Base-by-base conservation (phyloP, 2,113 vertebrate genomes). In the Carettochelys insculpta region DNA sequence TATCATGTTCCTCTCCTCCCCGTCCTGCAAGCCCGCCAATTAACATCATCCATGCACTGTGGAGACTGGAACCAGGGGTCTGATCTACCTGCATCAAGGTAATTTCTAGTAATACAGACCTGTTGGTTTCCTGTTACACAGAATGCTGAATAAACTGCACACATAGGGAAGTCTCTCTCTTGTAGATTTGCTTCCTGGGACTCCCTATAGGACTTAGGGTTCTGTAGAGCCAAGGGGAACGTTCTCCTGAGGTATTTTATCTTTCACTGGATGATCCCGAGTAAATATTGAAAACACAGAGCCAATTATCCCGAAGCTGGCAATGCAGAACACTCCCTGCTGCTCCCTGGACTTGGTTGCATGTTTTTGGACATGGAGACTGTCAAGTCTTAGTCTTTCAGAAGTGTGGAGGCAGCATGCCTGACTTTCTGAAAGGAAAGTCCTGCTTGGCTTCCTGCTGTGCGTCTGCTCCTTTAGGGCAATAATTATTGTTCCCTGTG, bases 281-380 rank as follows among this genome's bases (percentile, higher is more conserved):
- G 68, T 92, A 91, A 93, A 90, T 89, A 94, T 87, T 83, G 90
- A 87, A 84, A 78, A 80, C 89, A 75, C 85, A 47, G 38, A 75
- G 41, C 4, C 45, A 45, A 54, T 90, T 82, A 77, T 1, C 13
- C 86, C 81, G 82, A 20, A 41, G 13, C 41, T 24, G 5, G 41
- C 45, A 11, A 9, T 38, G 8, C n/a, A 68, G 19, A 27, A 16
- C 65, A 19, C 34, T 41, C 43, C 77, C 56, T 75, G 75, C 86
- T 80, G 43, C 73, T 54, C 3, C 27, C 58, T 45, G 85, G 83
- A 77, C 6, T 78, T 22, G n/a, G 8, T 27, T 43, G 41, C 79
- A 81, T 7, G 43, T 71, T 80, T 51, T 27, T 4, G n/a, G 78
- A 9, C 53, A 20, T 61, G 12, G 41, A 17, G 68, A 52, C 52